These are phyloP conservation scores for Gila orcuttii DNA, from an alignment of 2,113 vertebrate genomes.

Conservation along the genomic window DNA sequence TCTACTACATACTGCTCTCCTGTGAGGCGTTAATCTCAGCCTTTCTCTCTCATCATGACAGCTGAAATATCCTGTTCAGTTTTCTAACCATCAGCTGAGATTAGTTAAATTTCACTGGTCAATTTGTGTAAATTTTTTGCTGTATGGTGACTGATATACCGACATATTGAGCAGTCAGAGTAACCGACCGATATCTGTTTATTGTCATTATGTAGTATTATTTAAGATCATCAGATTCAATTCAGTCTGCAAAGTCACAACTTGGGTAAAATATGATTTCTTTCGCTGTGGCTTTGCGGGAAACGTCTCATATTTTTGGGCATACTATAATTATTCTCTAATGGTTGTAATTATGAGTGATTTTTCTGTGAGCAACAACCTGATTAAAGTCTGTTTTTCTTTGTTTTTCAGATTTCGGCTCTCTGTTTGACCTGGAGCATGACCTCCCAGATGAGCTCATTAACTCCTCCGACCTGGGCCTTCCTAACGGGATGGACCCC, in stretches of 20 bases:
- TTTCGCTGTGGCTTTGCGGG: background rate
- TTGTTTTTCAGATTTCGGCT: slow-evolving; percentile 86
- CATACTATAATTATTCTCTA: background rate
- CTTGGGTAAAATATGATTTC: background rate
- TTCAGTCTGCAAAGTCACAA: background rate
- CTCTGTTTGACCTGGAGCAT: slow-evolving; percentile 95
- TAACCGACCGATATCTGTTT: background rate
- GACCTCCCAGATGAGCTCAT: slow-evolving; percentile 98
- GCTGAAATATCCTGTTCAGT: background rate
- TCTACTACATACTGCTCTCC: background rate
- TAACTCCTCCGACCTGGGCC: slow-evolving; percentile 89
- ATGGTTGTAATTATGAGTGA: background rate
- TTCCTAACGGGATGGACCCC: slow-evolving; percentile 90
- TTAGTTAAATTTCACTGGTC: background rate
- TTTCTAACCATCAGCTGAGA: background rate
- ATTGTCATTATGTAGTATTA: background rate
- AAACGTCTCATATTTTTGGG: background rate
- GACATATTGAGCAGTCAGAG: too few species aligned
- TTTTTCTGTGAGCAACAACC: background rate
- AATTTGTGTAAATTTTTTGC: background rate
- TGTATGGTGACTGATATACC: background rate
- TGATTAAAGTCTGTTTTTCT: background rate
- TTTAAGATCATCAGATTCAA: background rate
- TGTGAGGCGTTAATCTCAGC: background rate
- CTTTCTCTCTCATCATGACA: background rate